These are phyloP conservation scores for Axea sp. DNA, from an alignment of 2,888 invertebrate species.

Conservation along the genomic window DNA sequence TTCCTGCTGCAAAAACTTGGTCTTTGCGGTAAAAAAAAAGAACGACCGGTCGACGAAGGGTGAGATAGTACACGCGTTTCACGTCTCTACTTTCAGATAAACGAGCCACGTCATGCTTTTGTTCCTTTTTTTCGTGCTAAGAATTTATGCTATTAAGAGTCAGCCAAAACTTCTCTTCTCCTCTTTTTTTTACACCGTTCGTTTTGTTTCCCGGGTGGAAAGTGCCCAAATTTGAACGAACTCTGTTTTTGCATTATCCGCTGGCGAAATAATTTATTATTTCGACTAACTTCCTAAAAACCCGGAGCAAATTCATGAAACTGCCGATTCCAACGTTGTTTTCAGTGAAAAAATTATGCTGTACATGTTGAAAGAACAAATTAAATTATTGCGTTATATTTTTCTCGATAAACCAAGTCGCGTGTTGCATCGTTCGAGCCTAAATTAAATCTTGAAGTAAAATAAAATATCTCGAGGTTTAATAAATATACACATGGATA, in stretches of 20 bases:
- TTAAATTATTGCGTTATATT: not conserved
- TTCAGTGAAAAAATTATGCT: too few species aligned
- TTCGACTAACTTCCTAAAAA: too few species aligned
- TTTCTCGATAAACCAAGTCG: not conserved
- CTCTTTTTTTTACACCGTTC: conserved; percentile 18
- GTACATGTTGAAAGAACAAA: too few species aligned
- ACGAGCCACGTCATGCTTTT: conserved; percentile 52
- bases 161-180: conserved; percentile 38
- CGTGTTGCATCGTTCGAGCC: conserved; percentile 1
- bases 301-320: too few species aligned
- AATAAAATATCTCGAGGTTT: conserved; percentile 4
- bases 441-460: conserved; percentile 7
- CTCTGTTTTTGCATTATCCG: conserved; percentile 29
- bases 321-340: too few species aligned
- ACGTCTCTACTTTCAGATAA: conserved; percentile 61
- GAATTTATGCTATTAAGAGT: conserved; percentile 55
- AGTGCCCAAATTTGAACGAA: conserved; percentile 31
- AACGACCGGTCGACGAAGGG: conserved; percentile 47
- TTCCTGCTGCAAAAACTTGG: conserved; percentile 54
- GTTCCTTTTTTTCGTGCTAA: conserved; percentile 46
- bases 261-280: conserved; percentile 22
- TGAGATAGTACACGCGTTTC: conserved; percentile 63
- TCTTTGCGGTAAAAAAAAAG: conserved; percentile 43
- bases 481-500: conserved; percentile 12
- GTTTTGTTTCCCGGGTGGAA: conserved; percentile 20